Base-by-base conservation (phyloP, 2,888 invertebrate genomes). In the Acrocera orbiculus region DNA sequence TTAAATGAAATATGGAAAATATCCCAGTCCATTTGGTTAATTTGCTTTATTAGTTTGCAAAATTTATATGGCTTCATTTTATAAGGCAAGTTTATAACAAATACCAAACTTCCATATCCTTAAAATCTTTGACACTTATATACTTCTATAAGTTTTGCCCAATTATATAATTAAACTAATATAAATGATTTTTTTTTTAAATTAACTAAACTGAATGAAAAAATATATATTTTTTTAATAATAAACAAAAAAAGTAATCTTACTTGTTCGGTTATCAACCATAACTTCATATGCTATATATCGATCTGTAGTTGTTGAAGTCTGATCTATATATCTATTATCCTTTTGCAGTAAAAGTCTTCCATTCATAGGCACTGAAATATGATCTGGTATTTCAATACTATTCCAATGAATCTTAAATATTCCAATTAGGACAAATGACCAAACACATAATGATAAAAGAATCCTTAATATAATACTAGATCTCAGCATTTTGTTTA, bases 231-330 rank as follows among this genome's bases (percentile, higher is more conserved):
- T 3, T 10, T 9, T 9, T 5, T 10, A 22, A 9, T 10, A 22
- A 22, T 9, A 22, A 6, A 22, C 7, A 22, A 22, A 2, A 22
- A 22, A 3, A 22, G n/a, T 2, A 22, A 22, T 6, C 48, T 44
- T 32, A 60, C 60, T 61, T 46, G 59, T 58, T 40, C 60, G 48
- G 51, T 59, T 61, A 39, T 61, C 60, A 35, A 61, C 53, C 30
- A 61, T 44, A 36, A 61, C 58, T 42, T 61, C 60, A 13, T 55
- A 54, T 16, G 58, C 56, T 48, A 58, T 55, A 35, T 57, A 56
- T 19, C 53, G 53, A 45, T 61, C 61, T 8, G 59, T 59, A 32
- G 60, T 61, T 13, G 60, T 61, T 20, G 60, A 61, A 14, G 61
- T 59, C 3, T 56, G 51, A 37, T 60, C 59, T 27, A 52, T 49